Conservation (phyloP, 2,888 invertebrate genomes). For the Arge pagana region DNA sequence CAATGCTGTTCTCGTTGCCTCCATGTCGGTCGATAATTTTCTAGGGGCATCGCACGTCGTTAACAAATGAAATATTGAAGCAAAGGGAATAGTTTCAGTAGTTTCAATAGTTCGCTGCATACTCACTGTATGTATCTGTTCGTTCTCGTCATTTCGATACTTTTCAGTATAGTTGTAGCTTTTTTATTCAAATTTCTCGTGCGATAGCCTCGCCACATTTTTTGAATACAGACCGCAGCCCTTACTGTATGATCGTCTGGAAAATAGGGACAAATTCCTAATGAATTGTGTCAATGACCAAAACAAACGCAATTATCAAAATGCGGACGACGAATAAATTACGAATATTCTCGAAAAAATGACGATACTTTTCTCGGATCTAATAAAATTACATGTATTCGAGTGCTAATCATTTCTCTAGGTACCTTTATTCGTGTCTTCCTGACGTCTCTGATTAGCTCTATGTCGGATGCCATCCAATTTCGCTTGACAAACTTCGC, state of each 20-base stretch:
- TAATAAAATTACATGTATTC: background rate
- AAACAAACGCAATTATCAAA: conserved; percentile 18
- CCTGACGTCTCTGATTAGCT: conserved; percentile 61
- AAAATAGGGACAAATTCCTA: too few relatives aligned
- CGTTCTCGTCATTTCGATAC: conserved; percentile 76
- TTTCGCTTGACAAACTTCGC: conserved; percentile 71
- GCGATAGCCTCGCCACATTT: conserved; percentile 84
- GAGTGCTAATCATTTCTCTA: background rate
- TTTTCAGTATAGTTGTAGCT: conserved; percentile 67
- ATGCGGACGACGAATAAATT: too few relatives aligned
- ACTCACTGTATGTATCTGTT: conserved; percentile 83
- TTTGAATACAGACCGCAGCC: conserved; percentile 82
- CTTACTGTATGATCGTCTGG: conserved; percentile 49
- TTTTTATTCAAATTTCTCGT: conserved; percentile 75
- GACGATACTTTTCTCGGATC: background rate
- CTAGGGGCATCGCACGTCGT: conserved; percentile 55
- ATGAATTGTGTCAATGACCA: background rate
- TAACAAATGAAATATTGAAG: conserved; percentile 7
- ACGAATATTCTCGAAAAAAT: too few relatives aligned
- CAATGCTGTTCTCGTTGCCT: conserved; percentile 80
- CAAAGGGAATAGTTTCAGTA: conserved; percentile 2
- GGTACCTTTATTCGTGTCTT: conserved; percentile 49
- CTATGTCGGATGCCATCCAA: conserved; percentile 69
- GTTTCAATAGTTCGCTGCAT: background rate
- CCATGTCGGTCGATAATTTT: conserved; percentile 82